phyloP scores from a whole-genome alignment of 2,888 invertebrate species.

The Meliscaeva auricollis region DNA sequence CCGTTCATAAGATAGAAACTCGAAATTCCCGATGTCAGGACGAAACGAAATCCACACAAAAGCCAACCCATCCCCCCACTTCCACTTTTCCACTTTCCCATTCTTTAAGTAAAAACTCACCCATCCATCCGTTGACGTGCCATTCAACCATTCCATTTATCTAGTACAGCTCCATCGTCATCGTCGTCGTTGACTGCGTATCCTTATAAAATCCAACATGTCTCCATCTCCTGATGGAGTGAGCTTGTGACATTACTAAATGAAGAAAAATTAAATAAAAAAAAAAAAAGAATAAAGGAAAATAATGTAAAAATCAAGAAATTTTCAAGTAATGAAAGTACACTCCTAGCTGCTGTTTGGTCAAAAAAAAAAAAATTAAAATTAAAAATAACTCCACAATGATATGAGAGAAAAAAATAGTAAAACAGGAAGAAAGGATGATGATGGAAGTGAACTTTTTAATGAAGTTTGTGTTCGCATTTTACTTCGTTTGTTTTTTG shows the following conservation, averaged over 20 bases:
- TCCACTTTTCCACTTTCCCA: background rate
- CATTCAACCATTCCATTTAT: constrained; percentile 50
- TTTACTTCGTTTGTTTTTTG: constrained; percentile 55
- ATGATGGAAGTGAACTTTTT: constrained; percentile 71
- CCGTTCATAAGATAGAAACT: constrained; percentile 4
- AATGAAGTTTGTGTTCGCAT: constrained; percentile 74
- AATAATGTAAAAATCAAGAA: constrained; percentile 71
- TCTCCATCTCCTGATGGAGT: constrained; percentile 34
- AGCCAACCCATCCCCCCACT: constrained; percentile 53
- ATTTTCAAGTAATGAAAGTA: constrained; percentile 66
- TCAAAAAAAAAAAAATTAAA: constrained; percentile 24
- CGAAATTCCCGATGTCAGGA: constrained; percentile 46
- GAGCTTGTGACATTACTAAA: constrained; percentile 67
- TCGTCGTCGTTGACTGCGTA: constrained; percentile 19
- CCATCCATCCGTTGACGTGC: constrained; percentile 43
- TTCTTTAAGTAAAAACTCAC: background rate
- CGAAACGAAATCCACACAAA: constrained; percentile 70
- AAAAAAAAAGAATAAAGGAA: constrained; percentile 22
- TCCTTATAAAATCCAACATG: background rate
- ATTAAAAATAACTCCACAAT: constrained; percentile 10
- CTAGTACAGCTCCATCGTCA: background rate
- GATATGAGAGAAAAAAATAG: constrained; percentile 1
- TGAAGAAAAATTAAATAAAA: constrained; percentile 29
- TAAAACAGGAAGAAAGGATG: constrained; percentile 54
- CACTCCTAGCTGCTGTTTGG: constrained; percentile 42